Evolutionary conservation across 2,797 vertebrate genomes (phyloP), one percentile per base, ranked within the genome.

Genomic region (Sebastes dallii): DNA sequence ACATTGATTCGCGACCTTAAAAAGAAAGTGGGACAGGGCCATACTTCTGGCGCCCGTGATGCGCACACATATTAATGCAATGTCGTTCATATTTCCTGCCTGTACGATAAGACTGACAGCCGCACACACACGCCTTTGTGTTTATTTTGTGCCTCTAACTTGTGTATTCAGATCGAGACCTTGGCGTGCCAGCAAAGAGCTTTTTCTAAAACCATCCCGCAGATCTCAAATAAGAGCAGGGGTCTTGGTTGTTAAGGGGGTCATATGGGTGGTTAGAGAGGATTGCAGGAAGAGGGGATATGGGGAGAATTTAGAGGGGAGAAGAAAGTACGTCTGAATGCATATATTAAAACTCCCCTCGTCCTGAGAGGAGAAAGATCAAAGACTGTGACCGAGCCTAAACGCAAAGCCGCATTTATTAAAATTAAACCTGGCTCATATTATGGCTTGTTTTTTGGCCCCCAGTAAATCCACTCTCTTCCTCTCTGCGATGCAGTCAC

Each of bases 401-500:
- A 91, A 88, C 27, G 27, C 89, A 80, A 85, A 91, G 79, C 76
- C 6, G 4, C 82, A 86, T 80, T 71, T 91, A 90, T 93, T 94
- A 86, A 90, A 90, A 89, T 86, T 89, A 92, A 94, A 82, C 94
- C 95, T 95, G 94, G 92, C 91, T 96, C 61, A n/a, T 75, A 92
- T 95, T 95, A 93, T 80, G 67, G 78, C 74, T 83, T 36, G 81
- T 30, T 5, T 91, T 86, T 85, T 89, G 78, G 75, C 75, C 83
- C 81, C 75, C 73, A 87, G 92, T 89, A 93, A 85, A 94, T 95
- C 95, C 94, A 84, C 66, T 58, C 86, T 68, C 77, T 68, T 66
- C 76, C 80, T 69, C 71, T 73, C 74, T 84, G 61, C 60, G 88
- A 95, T 84, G 88, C 91, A 92, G 72, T 83, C 66, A 71, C 75